Percentiles rank a stretch among this genome's conserved stretches.
These are phyloP conservation scores for Epizoanthus rinbou DNA, from an alignment of 92 coral and sea anemone genomes.

Conservation along the genomic window DNA sequence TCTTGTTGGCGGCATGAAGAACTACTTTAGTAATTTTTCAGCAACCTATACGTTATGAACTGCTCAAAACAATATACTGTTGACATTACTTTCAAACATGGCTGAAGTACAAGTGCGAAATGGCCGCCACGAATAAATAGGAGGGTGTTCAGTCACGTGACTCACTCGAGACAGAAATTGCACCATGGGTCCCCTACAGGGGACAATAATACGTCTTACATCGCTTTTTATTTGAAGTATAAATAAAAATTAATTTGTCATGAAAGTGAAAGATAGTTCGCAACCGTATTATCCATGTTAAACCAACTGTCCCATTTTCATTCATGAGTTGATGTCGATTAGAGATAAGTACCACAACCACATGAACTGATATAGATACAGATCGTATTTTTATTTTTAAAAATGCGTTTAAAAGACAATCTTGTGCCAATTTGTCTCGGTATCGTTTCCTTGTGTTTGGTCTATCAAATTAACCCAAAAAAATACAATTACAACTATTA, in stretches of 20 bases:
- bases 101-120: conserved; percentile 81
- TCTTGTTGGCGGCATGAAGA: conserved; percentile 74
- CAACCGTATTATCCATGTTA: too few relatives aligned
- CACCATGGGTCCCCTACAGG: conserved; percentile 43
- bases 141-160: conserved; percentile 79
- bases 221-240: not conserved
- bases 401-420: not conserved
- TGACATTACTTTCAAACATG: conserved; percentile 96
- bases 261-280: not conserved
- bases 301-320: too few relatives aligned
- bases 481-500: not conserved
- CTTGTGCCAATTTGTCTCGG: not conserved
- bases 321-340: too few relatives aligned
- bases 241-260: not conserved
- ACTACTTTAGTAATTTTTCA: conserved; percentile 46
- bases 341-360: not conserved
- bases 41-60: conserved; percentile 56
- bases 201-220: not conserved
- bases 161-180: conserved; percentile 10
- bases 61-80: conserved; percentile 70
- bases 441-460: too few relatives aligned
- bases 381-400: not conserved
- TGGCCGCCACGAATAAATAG: conserved; percentile 62
- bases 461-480: not conserved
- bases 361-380: not conserved